These are phyloP conservation scores for Phenganax marumi DNA, from an alignment of 92 coral and sea anemone genomes.

Conservation along the genomic window DNA sequence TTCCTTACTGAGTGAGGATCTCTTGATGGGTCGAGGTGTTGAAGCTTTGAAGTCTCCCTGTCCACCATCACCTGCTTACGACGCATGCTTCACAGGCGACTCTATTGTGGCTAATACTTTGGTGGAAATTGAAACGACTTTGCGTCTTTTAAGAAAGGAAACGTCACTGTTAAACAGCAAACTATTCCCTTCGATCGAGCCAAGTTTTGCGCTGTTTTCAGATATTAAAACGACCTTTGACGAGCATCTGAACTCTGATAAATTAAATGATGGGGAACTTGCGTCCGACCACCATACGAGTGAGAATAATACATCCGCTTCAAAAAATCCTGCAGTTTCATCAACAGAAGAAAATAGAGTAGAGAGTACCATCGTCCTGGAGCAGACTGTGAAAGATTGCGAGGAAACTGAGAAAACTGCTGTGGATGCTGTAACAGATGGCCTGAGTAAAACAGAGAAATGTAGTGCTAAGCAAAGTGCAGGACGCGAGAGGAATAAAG, in stretches of 20 bases:
- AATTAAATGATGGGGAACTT: not conserved
- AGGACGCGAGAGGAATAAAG: too few species aligned
- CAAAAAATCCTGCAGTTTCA: not conserved
- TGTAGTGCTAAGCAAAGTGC: too few species aligned
- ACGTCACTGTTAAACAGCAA: not conserved
- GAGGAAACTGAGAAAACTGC: too few species aligned
- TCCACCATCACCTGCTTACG: constrained; percentile 28
- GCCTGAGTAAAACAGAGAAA: too few species aligned
- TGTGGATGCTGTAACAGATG: too few species aligned
- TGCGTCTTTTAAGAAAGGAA: constrained; percentile 21
- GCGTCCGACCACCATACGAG: not conserved
- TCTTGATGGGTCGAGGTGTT: constrained; percentile 77
- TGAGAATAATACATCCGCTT: not conserved
- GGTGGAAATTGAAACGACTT: constrained; percentile 28
- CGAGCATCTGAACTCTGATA: too few species aligned
- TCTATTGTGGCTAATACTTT: constrained; percentile 19
- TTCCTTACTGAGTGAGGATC: constrained; percentile 72
- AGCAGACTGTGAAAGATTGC: too few species aligned
- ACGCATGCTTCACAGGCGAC: not conserved
- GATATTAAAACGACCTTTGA: not conserved
- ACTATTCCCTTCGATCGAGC: not conserved
- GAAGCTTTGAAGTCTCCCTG: constrained; percentile 52
- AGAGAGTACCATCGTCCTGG: too few species aligned
- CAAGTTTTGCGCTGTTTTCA: constrained; percentile 6
- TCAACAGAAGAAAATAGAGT: not conserved